phyloP scores from a whole-genome alignment of 2,113 vertebrate species.

The Sinocyclocheilus anshuiensis region DNA sequence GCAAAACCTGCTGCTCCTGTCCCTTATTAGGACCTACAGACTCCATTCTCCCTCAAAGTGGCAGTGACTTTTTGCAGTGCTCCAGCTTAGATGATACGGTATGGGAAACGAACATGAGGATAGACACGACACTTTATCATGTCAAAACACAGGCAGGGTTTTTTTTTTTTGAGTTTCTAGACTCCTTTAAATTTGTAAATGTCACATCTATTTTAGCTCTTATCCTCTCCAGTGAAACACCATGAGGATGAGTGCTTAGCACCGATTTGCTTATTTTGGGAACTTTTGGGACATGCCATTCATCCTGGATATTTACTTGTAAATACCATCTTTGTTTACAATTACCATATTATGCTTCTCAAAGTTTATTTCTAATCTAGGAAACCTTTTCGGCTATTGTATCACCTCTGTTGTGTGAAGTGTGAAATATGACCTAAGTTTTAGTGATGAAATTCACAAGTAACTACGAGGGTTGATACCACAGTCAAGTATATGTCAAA shows the following conservation, averaged over 20 bases:
- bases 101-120: slow-evolving; percentile 6
- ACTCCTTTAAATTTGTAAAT: slow-evolving; percentile 3
- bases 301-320: not conserved
- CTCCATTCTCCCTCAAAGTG: slow-evolving; percentile 25
- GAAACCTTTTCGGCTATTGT: slow-evolving; percentile 8
- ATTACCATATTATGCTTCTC: not conserved
- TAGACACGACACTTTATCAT: slow-evolving; percentile 15
- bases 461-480: slow-evolving; percentile 32
- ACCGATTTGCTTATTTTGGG: slow-evolving; percentile 2
- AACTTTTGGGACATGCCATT: not conserved
- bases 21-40: slow-evolving; percentile 27
- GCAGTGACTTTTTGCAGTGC: not conserved
- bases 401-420: slow-evolving; percentile 37
- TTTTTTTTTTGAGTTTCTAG: not conserved
- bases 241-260: not conserved
- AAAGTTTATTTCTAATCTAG: slow-evolving; percentile 16
- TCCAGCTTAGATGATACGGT: slow-evolving; percentile 3
- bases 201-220: slow-evolving; percentile 2
- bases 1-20: slow-evolving; percentile 28
- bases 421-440: slow-evolving; percentile 45
- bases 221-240: not conserved
- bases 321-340: slow-evolving; percentile 17
- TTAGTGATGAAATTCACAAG: slow-evolving; percentile 37
- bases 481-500: slow-evolving; percentile 47
- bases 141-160: not conserved